Evolutionary conservation across 1,140 invertebrate genomes (phyloP), one percentile per base, ranked within the genome.

Genomic region (Gerris buenoi): DNA sequence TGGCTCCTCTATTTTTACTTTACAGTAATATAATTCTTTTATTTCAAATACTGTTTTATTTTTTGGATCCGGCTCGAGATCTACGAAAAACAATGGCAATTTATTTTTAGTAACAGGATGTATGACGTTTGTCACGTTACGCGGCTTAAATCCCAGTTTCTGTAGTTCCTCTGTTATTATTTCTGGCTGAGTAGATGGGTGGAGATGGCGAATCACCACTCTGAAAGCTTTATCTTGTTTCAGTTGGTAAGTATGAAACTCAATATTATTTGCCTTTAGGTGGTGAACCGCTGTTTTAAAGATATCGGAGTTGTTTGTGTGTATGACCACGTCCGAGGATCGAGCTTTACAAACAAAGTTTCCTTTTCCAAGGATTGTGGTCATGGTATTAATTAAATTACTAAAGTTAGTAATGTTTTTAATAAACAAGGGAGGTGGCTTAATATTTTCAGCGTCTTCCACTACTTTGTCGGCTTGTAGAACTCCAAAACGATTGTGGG

Each of bases 41-140:
- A 75, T 63, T 14, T 75, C 70, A 65, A 74, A 77, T 2, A 76
- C 74, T 23, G 75, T 69, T 68, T 72, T 69, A 65, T 77, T 77
- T 10, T 75, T 76, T 23, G 70, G 67, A 14, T 67, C 64, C 13
- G 72, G 74, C 68, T 73, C 70, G 25, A 77, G 57, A 64, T 76
- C 73, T 22, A 76, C 67, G 64, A 72, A 76, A 63, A 76, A 76
- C 57, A 76, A 65, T n/a, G 72, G 68, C 25, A 76, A 68, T 28
- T 72, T 74, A 58, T 71, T 58, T 62, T 76, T 66, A 10, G 46
- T 66, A 60, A 60, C 65, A 56, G 26, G 61, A 64, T 69, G 68
- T 14, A 46, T 22, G 22, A 65, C 60, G 18, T 28, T 67, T 2
- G 28, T 23, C 2, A 66, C 60, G 33, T 28, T 18, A 2, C 46